Base-by-base conservation (phyloP, 2,797 vertebrate genomes). In the Vespertilio murinus region DNA sequence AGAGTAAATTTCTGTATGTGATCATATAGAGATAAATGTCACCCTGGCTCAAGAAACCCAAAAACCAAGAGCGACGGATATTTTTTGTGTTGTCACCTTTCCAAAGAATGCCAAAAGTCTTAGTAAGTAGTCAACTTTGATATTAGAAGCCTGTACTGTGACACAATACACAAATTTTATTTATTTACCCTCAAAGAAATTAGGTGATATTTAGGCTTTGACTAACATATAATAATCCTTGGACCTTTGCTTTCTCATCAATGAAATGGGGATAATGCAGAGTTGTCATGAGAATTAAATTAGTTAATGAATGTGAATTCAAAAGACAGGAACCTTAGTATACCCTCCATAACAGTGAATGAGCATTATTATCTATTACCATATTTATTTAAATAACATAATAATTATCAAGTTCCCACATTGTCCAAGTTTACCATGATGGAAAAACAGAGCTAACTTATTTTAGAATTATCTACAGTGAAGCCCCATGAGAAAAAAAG, bases 31-130 rank as follows among this genome's bases (percentile, higher is more conserved):
- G 56, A 59, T 64, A 88, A 90, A 65, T 52, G 14, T 90, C 18
- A 90, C 33, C 33, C 45, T 47, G 22, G 25, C 18, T 78, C 40
- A 86, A 82, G 49, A 89, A 95, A 93, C 16, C 70, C 87, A 65
- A 83, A 92, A 94, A 30, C 2, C 3, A 61, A 35, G 52, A 88
- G 56, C 8, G 18, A 28, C 6, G 18, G 69, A 54, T 38, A 54
- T 65, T 64, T 88, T 71, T 80, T 42, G 35, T 75, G 3, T 88
- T 79, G 80, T 83, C 38, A 79, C 6, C 20, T 88, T 88, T 73
- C 59, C 67, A 67, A 95, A 88, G 33, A 73, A 22, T 69, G 35
- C 42, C 59, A 45, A 88, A 80, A 73, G 35, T 71, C 42, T 80
- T 81, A 18, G 65, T 70, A 42, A 79, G 33, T 30, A 28, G 45